These are phyloP conservation scores for Pachyuromys duprasi DNA, from an alignment of 2,797 vertebrate species.

Conservation along the genomic window DNA sequence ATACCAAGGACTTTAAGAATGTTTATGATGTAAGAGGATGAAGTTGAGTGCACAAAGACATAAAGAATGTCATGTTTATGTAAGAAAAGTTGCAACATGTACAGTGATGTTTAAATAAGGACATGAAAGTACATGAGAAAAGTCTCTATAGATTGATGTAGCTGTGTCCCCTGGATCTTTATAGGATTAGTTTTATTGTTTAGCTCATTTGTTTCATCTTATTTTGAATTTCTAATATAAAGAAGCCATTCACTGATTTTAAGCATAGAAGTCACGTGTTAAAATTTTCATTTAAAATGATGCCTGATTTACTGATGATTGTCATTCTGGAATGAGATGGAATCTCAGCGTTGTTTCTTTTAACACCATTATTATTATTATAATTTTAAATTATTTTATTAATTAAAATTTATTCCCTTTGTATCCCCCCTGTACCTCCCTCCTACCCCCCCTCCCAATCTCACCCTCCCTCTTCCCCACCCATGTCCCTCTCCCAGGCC, in stretches of 20 bases:
- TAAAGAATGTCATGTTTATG: not conserved
- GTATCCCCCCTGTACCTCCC: too few species aligned
- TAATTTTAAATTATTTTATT: not conserved
- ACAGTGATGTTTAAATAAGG: not conserved
- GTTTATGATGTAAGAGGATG: not conserved
- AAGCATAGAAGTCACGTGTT: not conserved
- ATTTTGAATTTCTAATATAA: not conserved
- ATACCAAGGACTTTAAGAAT: not conserved
- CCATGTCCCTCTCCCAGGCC: too few species aligned
- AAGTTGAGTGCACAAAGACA: not conserved
- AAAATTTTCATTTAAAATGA: not conserved
- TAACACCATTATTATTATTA: not conserved
- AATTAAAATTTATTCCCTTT: too few species aligned
- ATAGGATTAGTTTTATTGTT: not conserved
- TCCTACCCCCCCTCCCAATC: too few species aligned
- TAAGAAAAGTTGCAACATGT: not conserved
- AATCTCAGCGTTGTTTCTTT: not conserved
- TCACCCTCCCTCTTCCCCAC: too few species aligned
- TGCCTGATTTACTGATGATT: not conserved
- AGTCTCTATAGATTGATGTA: not conserved
- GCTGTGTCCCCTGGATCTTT: not conserved
- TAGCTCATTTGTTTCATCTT: not conserved
- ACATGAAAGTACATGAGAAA: not conserved
- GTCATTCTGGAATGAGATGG: not conserved
- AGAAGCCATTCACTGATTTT: not conserved